Evolutionary conservation across 37 sponge, comb jelly and placozoan genomes (phyloP).

Genomic region (Oscarella lobularis): DNA sequence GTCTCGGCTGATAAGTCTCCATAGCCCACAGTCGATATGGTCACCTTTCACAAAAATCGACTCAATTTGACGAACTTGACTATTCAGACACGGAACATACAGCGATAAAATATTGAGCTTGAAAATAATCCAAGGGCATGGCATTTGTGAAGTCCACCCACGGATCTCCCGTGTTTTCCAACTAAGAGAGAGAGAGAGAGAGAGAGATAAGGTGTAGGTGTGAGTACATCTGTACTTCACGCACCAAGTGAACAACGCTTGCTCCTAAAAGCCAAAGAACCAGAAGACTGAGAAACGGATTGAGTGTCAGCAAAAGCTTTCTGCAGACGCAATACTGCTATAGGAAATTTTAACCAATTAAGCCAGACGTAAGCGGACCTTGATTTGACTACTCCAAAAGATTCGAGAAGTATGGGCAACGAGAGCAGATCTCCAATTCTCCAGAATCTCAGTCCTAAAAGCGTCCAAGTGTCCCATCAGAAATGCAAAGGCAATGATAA

Average conservation of each 20-base stretch:
- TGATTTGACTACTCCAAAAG: not conserved
- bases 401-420: not conserved
- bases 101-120: not conserved
- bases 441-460: not conserved
- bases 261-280: not conserved
- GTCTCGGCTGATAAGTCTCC: conserved; percentile 53
- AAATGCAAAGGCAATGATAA: not conserved
- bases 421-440: not conserved
- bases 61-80: too few relatives aligned
- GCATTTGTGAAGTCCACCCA: not conserved
- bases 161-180: conserved; percentile 1
- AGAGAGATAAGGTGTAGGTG: too few relatives aligned
- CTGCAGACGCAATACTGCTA: not conserved
- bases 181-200: not conserved
- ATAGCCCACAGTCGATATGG: conserved; percentile 80
- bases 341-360: too few relatives aligned
- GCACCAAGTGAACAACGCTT: not conserved
- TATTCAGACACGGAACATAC: too few relatives aligned
- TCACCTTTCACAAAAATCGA: conserved; percentile 16
- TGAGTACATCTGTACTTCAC: too few relatives aligned
- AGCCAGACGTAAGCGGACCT: not conserved
- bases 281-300: not conserved
- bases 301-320: not conserved
- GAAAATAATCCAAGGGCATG: not conserved
- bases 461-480: too few relatives aligned